Percentiles rank a stretch among this genome's conserved stretches.
These are phyloP conservation scores for Apamea anceps DNA, from an alignment of 2,888 invertebrate genomes.

Conservation along the genomic window DNA sequence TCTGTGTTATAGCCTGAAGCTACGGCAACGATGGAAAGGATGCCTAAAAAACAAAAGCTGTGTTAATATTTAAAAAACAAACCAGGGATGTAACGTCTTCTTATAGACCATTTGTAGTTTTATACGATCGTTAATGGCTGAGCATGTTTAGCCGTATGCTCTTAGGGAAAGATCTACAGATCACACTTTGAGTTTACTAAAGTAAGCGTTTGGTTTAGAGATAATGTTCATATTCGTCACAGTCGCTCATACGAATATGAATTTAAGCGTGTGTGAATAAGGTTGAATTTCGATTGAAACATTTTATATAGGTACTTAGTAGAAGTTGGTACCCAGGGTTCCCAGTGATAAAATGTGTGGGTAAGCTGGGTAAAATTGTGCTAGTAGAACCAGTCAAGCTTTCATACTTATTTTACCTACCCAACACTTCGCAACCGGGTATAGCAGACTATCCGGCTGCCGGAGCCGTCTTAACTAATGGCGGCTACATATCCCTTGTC, in stretches of 20 bases:
- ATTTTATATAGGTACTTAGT: no score
- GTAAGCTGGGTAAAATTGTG: background rate
- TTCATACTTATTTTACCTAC: background rate
- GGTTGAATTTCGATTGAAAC: background rate
- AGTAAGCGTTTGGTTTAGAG: background rate
- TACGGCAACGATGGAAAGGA: conserved; percentile 21
- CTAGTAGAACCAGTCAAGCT: background rate
- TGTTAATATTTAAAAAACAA: background rate
- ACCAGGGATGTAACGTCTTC: background rate
- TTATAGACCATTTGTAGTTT: background rate
- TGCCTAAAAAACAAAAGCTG: conserved; percentile 40
- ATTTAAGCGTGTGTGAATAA: background rate
- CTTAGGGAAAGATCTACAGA: background rate
- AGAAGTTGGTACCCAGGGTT: background rate
- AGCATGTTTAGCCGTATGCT: background rate
- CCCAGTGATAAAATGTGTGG: background rate
- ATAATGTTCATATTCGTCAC: background rate
- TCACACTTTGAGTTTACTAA: background rate
- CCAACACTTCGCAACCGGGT: background rate
- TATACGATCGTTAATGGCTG: background rate
- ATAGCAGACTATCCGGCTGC: background rate
- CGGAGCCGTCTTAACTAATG: no score
- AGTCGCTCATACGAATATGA: background rate
- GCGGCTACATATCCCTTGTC: no score
- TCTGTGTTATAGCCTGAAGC: conserved; percentile 23